phyloP scores from a whole-genome alignment of 1,140 invertebrate genomes.

The Tyrophagus putrescentiae region DNA sequence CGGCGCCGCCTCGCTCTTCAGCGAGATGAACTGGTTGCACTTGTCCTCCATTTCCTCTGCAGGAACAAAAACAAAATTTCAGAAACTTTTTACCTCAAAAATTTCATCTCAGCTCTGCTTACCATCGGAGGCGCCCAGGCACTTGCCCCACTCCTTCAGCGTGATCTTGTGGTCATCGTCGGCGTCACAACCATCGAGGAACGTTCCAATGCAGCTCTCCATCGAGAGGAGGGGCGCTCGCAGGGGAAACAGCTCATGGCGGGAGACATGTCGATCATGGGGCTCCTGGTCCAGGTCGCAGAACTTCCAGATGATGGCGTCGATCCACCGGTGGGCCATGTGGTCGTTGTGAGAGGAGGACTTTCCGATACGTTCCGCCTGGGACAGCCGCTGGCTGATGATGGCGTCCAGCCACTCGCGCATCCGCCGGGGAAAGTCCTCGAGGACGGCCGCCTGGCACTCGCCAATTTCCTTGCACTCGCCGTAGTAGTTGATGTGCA shows the following conservation, averaged over 20 bases:
- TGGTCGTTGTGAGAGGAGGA: neutral
- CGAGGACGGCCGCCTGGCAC: conserved; percentile 66
- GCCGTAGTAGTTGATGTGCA: conserved; percentile 79
- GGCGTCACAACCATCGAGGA: conserved; percentile 70
- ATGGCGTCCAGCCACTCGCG: conserved; percentile 92
- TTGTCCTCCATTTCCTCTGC: conserved; percentile 20
- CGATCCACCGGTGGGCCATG: conserved; percentile 53
- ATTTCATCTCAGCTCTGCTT: conserved; percentile 13
- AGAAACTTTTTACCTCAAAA: neutral
- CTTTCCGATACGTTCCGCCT: neutral
- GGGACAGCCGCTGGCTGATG: conserved; percentile 49
- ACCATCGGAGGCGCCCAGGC: conserved; percentile 63
- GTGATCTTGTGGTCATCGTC: conserved; percentile 73
- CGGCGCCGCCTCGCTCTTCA: too few species aligned
- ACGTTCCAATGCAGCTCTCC: conserved; percentile 85
- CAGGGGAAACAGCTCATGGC: conserved; percentile 86
- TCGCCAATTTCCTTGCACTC: conserved; percentile 39
- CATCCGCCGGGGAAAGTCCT: conserved; percentile 81
- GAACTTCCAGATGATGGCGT: conserved; percentile 91
- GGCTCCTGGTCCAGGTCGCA: conserved; percentile 82
- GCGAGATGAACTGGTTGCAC: conserved; percentile 17
- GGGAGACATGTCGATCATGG: conserved; percentile 64
- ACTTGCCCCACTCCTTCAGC: conserved; percentile 76
- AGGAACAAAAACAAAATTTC: neutral
- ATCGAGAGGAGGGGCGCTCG: conserved; percentile 74